Evolutionary conservation across 2,113 vertebrate species (phyloP), one percentile per base, ranked within the genome.

Genomic region (Actenoides lindsayi): DNA sequence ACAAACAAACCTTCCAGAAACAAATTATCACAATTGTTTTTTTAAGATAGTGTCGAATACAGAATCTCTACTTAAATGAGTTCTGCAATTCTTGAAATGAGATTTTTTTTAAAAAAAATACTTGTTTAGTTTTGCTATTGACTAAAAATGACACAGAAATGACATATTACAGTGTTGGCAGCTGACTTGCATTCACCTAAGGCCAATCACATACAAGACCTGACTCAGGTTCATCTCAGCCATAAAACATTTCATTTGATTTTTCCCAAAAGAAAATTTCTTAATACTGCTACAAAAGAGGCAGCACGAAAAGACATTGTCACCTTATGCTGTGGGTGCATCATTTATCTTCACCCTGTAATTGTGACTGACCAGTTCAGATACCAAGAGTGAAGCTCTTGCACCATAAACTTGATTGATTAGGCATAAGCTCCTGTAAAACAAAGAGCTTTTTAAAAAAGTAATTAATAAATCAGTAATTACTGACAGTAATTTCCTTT

Each of bases 1-100:
- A 79, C 69, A 60, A 15, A 62, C 35, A 89, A 94, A 16, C 35
- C 39, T 87, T 93, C 85, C 79, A 93, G 53, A 94, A 93, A 88
- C 75, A 90, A 92, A 67, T 87, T 46, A 77, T 27, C 64, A 69
- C 33, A 37, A 33, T 41, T 24, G 3, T 48, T 84, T 92, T 92
- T 84, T 39, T 42, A 94, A 74, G n/a, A 53, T 10, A 31, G 17
- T 65, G 73, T 80, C 87, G 92, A 92, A 64, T 68, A 44, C 19
- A 54, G 62, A 75, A 64, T 62, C 28, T 75, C 65, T 48, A 74
- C 50, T 48, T 64, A 83, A 78, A 70, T 68, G 39, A 67, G 44
- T 51, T 83, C 83, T n/a, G 27, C 23, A 59, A 86, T 35, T 71
- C 46, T 24, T 60, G 42, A 83, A 75, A 31, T 63, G 10, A 16